Conservation (phyloP, 2,888 invertebrate genomes). For the Anorthoa munda region DNA sequence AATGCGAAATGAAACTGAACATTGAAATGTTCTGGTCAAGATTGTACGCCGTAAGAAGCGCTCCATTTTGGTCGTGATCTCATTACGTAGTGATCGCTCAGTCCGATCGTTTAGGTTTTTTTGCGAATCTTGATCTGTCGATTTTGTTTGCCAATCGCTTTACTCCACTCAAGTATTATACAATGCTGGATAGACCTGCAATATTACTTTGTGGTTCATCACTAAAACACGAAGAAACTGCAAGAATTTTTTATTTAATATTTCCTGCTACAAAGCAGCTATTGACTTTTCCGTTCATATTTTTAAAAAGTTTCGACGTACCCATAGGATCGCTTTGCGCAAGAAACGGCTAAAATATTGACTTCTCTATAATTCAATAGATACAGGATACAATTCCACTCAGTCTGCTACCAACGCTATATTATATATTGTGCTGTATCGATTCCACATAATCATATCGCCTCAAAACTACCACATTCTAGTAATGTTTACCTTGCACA, state of each 20-base stretch:
- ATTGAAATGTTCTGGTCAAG: background rate
- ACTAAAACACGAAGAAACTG: background rate
- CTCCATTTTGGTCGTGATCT: constrained; percentile 3
- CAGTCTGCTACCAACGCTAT: constrained; percentile 40
- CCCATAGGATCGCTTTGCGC: constrained; percentile 20
- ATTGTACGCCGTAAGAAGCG: background rate
- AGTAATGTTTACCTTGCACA: constrained; percentile 1
- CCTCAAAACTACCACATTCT: constrained; percentile 14
- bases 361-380: constrained; percentile 66
- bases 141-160: background rate
- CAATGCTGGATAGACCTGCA: background rate
- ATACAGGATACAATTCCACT: constrained; percentile 56
- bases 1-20: background rate
- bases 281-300: constrained; percentile 24
- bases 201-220: background rate
- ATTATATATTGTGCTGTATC: constrained; percentile 44
- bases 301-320: constrained; percentile 6
- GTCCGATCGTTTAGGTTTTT: background rate
- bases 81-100: constrained; percentile 22
- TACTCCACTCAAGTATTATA: constrained; percentile 1
- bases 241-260: background rate
- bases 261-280: background rate
- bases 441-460: constrained; percentile 38
- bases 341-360: constrained; percentile 54
- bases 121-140: background rate